Evolutionary conservation across 2,113 vertebrate species (phyloP), one percentile per base, ranked within the genome.

Genomic region (Periophthalmus modestus): DNA sequence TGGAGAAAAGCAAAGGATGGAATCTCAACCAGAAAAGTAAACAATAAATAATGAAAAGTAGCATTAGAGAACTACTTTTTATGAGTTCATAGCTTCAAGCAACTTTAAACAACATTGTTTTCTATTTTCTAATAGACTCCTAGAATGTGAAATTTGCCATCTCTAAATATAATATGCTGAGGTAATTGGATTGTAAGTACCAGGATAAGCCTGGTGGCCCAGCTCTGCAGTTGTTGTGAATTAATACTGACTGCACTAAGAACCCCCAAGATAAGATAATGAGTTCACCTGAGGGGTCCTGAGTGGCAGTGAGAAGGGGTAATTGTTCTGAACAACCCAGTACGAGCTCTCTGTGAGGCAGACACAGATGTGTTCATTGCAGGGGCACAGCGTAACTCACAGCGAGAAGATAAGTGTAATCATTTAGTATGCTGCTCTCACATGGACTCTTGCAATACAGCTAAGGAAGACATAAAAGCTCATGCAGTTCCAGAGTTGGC

Each of bases 281-380:
- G 85, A 88, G 87, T 88, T 90, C 85, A 87, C 89, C 90, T 85
- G 78, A 87, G 90, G 89, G 89, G 82, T 86, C 85, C 79, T 52
- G 80, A 87, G 80, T 80, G 86, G 82, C 78, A 86, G 82, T 68
- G 36, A 92, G 87, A 84, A 79, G 79, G 89, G 86, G 85, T 89
- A 90, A 92, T 92, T 85, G 82, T 88, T 89, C 84, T 24, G 80
- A 90, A 90, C 92, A 89, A 84, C 91, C 68, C 91, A 88, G 90
- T 85, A 81, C 85, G 78, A 23, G 71, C 89, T 85, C 85, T 77
- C 88, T 86, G 87, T 62, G 67, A 85, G 86, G 58, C 69, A 72
- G 54, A 39, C 18, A 3, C 9, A n/a, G 66, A 67, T 34, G 71
- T 15, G n/a, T 67, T 57, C 2, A 58, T 15, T 36, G 58, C 14